A percentile compares a stretch with the other conserved stretches of the same genome.
These are phyloP conservation scores for Hiodon alosoides DNA, from an alignment of 2,113 vertebrate genomes.

Conservation along the genomic window DNA sequence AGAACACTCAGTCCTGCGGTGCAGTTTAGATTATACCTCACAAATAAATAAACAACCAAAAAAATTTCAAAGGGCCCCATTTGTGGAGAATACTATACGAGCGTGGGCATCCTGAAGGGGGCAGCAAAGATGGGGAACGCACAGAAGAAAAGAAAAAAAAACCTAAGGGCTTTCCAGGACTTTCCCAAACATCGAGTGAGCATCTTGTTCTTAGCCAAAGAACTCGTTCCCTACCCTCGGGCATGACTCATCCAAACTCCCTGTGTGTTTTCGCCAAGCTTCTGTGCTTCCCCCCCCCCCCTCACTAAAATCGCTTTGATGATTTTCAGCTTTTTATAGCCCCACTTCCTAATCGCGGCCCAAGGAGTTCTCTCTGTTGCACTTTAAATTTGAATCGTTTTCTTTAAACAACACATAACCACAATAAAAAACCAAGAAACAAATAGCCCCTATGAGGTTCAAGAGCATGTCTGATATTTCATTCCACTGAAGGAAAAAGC, in stretches of 20 bases:
- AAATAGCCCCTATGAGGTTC: no score
- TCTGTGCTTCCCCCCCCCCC: constrained; percentile 51
- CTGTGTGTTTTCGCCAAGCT: constrained; percentile 41
- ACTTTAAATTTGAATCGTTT: constrained; percentile 42
- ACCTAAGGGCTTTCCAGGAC: background rate
- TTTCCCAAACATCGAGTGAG: background rate
- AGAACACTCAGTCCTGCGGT: constrained; percentile 1
- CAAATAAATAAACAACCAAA: background rate
- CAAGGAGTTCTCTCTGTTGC: constrained; percentile 55
- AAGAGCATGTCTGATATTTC: no score
- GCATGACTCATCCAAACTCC: constrained; percentile 48
- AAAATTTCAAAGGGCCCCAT: background rate
- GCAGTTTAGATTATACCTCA: constrained; percentile 4
- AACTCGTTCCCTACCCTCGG: constrained; percentile 22
- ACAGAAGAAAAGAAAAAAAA: background rate
- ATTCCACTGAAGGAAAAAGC: no score
- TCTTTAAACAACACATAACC: constrained; percentile 43
- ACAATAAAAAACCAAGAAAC: background rate
- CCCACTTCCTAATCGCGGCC: constrained; percentile 58
- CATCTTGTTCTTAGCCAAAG: constrained; percentile 6
- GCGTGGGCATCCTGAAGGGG: background rate
- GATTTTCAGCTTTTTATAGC: constrained; percentile 63
- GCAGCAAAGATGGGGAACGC: constrained; percentile 3
- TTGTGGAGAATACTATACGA: background rate
- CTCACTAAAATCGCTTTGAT: constrained; percentile 60